Evolutionary conservation across 2,113 vertebrate genomes (phyloP), one percentile per base, ranked within the genome.

Genomic region (Myiagra hebetior): DNA sequence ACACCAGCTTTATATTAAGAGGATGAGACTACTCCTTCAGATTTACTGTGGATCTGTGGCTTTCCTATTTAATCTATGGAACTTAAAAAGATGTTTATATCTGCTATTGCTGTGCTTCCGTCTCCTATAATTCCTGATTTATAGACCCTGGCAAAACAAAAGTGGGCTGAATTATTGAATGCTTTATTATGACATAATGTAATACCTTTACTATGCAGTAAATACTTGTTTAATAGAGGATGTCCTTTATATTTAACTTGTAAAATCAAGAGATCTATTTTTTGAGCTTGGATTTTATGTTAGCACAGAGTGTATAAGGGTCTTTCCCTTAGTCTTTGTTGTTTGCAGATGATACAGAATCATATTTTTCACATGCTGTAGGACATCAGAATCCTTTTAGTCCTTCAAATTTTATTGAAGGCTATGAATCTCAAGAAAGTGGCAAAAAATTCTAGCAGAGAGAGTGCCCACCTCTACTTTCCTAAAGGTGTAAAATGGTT

Each of bases 51-150:
- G 67, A 47, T 87, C 30, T 90, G 33, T 83, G 53, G 17, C 23
- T 79, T 82, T 89, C 19, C 8, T 80, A 26, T 83, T 93, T 91
- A 83, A 83, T 47, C 49, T 79, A 56, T 37, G 47, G n/a, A 26
- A 73, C 2, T 88, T 69, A 42, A 37, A 41, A 91, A 62, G 7
- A 31, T 55, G 20, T 73, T 89, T 95, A 50, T 59, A 74, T 21
- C 18, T 91, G n/a, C 16, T 89, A 28, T 46, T 68, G n/a, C 4
- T 69, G 20, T 77, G 37, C 13, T 87, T 88, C 33, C 4, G 6
- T 62, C 31, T 76, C 46, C 50, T 65, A 7, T 62, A 94, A 79
- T 78, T 89, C 49, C 20, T 70, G 46, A 83, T 88, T 96, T 86
- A 74, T 79, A 83, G 70, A 63, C 9, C 23, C 46, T 70, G 33